phyloP scores from a whole-genome alignment of 2,888 invertebrate species.

The Sepioteuthis lessoniana region DNA sequence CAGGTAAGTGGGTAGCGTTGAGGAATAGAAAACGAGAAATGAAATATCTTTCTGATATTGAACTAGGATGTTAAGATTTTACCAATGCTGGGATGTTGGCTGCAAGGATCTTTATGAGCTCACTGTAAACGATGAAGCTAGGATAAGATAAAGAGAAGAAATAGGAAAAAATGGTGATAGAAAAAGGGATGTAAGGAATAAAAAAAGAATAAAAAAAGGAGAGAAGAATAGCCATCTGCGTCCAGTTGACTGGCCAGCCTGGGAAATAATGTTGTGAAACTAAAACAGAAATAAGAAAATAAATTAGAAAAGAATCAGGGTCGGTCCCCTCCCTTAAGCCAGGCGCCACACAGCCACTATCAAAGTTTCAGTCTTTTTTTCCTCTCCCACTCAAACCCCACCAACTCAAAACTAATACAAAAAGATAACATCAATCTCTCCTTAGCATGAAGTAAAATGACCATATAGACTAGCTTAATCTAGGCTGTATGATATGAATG shows the following conservation, averaged over 20 bases:
- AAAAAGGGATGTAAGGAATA: not conserved
- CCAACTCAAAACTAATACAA: not conserved
- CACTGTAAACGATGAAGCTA: not conserved
- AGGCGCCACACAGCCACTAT: not conserved
- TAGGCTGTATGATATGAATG: constrained; percentile 8
- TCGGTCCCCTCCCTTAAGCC: not conserved
- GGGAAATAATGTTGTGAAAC: constrained; percentile 8
- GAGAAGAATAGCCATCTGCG: not conserved
- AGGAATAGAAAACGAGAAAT: not conserved
- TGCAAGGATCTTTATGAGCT: not conserved
- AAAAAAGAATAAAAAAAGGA: not conserved
- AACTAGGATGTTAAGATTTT: not conserved
- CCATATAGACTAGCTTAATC: constrained; percentile 23
- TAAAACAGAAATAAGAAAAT: not conserved
- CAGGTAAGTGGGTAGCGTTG: not conserved
- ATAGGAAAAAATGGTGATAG: not conserved
- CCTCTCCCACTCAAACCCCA: not conserved
- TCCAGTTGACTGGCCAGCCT: not conserved
- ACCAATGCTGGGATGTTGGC: not conserved
- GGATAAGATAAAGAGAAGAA: not conserved
- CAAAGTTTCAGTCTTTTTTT: not conserved
- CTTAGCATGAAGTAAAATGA: not conserved
- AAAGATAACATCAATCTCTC: constrained; percentile 10
- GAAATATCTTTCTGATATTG: not conserved
- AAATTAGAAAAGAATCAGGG: constrained; percentile 8